Base-by-base conservation (phyloP, 2,888 invertebrate species). In the Trilocha varians region DNA sequence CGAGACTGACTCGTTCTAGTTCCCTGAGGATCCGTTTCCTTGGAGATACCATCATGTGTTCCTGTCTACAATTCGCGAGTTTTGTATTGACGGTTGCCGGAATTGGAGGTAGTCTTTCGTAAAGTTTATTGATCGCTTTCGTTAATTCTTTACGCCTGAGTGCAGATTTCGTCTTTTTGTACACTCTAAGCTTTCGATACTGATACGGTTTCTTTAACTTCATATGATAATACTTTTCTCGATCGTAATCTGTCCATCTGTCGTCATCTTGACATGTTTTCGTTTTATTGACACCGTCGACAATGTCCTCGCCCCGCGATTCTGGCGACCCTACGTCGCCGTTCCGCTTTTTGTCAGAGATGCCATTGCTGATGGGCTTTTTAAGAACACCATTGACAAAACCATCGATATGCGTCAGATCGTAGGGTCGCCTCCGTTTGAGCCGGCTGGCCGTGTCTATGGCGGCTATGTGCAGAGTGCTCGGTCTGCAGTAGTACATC, bases 1-100 rank as follows among this genome's bases (percentile, higher is more conserved):
- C 91, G 46, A 91, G 78, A 49, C 90, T 91, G 5, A 93, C 93
- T 60, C 91, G 88, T 68, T 95, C 95, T 65, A 95, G 87, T 71
- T 95, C 94, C 41, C 94, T 88, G 47, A 95, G 82, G 74, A 94
- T 92, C 55, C 95, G 88, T 69, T 95, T 95, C 34, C 95, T 88
- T 39, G 95, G 95, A 46, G 94, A 94, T 17, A 94, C 93, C 57
- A 92, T 91, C 55, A 68, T 69, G 66, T 84, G 86, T 59, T 87
- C 86, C 61, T 82, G 85, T 38, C 84, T 74, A 47, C 85, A 85
- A 53, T 57, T 75, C 15, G 76, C 80, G 38, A 83, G 59, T 61
- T 85, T 84, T 9, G 77, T 79, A 59, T 84, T 82, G 38, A 83
- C 75, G 38, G 80, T 77, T 41, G 66, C 67, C 44, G 80, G 79